Conservation (phyloP, 2,888 invertebrate species). For the Pristionchus mayeri region DNA sequence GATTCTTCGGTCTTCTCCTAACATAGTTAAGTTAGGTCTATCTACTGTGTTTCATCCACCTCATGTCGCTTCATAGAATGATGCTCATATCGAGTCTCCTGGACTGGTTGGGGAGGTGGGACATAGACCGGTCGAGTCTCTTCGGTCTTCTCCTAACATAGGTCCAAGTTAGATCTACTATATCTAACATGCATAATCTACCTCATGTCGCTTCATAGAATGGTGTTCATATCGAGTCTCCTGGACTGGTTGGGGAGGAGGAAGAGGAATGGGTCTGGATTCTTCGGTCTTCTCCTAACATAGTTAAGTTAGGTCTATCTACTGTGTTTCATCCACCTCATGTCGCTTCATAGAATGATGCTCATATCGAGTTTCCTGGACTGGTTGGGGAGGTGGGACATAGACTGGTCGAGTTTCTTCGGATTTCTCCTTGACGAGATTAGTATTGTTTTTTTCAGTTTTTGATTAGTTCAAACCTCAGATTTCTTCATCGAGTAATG, state of each 20-base stretch:
- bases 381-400: neutral
- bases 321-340: neutral
- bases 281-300: slow-evolving; percentile 6
- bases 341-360: slow-evolving; percentile 22
- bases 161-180: neutral
- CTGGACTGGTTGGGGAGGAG: slow-evolving; percentile 19
- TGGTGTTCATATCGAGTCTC: slow-evolving; percentile 36
- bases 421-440: neutral
- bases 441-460: neutral
- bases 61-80: neutral
- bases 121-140: neutral
- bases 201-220: slow-evolving; percentile 31
- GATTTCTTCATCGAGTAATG: slow-evolving; percentile 40
- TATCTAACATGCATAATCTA: neutral
- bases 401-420: neutral
- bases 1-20: slow-evolving; percentile 18
- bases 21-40: neutral
- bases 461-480: neutral
- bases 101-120: neutral
- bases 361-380: slow-evolving; percentile 20
- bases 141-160: neutral
- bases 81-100: slow-evolving; percentile 1
- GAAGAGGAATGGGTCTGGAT: slow-evolving; percentile 23
- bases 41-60: neutral
- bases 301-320: neutral